phyloP scores from a whole-genome alignment of 2,888 invertebrate species.

The Aricia artaxerxes region DNA sequence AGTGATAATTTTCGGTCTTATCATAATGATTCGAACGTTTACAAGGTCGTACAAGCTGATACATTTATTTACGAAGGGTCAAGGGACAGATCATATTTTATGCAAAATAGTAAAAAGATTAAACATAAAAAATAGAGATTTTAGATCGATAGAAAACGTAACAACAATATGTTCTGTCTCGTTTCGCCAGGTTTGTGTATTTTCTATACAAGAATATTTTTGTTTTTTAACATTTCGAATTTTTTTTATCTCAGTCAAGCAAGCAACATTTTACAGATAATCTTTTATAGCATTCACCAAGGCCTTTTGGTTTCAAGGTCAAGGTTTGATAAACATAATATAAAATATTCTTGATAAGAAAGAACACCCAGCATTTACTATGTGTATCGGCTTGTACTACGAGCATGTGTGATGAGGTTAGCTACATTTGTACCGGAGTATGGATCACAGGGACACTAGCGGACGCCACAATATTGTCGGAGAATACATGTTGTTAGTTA shows the following conservation, averaged over 20 bases:
- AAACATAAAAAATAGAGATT: too few species aligned
- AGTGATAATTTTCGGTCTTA: neutral
- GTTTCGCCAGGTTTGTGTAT: too few species aligned
- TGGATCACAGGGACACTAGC: slow-evolving; percentile 62
- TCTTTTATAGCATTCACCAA: too few species aligned
- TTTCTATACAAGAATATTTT: too few species aligned
- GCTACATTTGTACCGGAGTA: slow-evolving; percentile 1
- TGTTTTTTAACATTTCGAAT: too few species aligned
- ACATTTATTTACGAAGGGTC: neutral
- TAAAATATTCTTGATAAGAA: neutral
- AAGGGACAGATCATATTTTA: too few species aligned
- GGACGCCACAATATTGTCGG: slow-evolving; percentile 75
- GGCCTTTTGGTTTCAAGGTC: too few species aligned
- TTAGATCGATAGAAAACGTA: too few species aligned
- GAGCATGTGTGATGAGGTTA: neutral
- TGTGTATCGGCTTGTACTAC: neutral
- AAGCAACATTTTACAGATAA: too few species aligned
- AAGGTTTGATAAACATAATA: neutral
- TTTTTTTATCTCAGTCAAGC: too few species aligned
- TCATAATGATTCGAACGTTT: neutral
- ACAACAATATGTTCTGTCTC: too few species aligned
- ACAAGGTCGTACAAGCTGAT: neutral
- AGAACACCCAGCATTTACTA: neutral
- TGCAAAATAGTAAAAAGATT: too few species aligned
- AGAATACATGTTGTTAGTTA: slow-evolving; percentile 40